Evolutionary conservation across 2,888 invertebrate genomes (phyloP), one percentile per base, ranked within the genome.

Genomic region (Phragmatobia fuliginosa): DNA sequence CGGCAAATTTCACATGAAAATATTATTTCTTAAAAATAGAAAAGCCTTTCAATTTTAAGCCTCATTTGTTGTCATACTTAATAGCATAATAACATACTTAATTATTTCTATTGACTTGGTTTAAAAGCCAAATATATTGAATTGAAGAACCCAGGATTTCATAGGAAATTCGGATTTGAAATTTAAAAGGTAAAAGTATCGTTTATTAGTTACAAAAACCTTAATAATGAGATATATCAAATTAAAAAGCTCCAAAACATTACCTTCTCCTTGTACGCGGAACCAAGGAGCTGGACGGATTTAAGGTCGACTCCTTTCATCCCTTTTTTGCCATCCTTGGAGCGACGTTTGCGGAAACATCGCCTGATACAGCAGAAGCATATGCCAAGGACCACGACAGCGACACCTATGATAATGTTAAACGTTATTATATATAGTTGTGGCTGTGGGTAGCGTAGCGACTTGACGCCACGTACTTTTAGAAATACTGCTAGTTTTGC

Each of bases 211-310:
- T n/a, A n/a, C n/a, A n/a, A n/a, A n/a, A n/a, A n/a, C n/a, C n/a
- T n/a, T n/a, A n/a, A n/a, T n/a, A n/a, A n/a, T n/a, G n/a, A n/a
- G n/a, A n/a, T n/a, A n/a, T n/a, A n/a, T n/a, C n/a, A n/a, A n/a
- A n/a, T n/a, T n/a, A n/a, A 56, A 45, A 69, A 76, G 74, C 52
- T 76, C 68, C 80, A 76, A 94, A 90, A 95, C 96, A 95, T 93
- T 97, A 99, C 99, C 97, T 99, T 99, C 96, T 99, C 99, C 94
- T 99, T 99, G 96, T 99, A 99, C 75, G 99, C 98, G 86, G 98
- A 98, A 87, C 99, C 99, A 83, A 99, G 96, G 71, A 99, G 96
- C 91, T 99, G 99, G 89, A 99, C 99, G 91, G 98, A 98, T 96
- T 99, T 99, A 89, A 99, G 96, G 95, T 99, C 99, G 85, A 99